Conservation (phyloP, 1,140 invertebrate genomes). For the Oryctes rhinoceros region DNA sequence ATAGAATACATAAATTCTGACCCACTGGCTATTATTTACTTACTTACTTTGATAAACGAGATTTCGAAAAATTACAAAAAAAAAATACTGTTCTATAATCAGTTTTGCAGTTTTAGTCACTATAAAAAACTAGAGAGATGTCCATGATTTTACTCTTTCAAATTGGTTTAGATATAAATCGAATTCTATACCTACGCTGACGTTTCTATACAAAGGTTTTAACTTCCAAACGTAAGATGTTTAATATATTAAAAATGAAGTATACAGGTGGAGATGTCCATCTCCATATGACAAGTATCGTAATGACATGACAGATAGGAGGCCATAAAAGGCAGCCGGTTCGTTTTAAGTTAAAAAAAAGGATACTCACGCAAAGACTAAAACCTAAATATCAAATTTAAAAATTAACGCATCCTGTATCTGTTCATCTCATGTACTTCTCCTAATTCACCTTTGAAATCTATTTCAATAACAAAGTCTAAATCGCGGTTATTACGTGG, state of each 20-base stretch:
- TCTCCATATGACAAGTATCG: slow-evolving; percentile 6
- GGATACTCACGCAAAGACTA: slow-evolving; percentile 16
- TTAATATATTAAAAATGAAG: slow-evolving; percentile 5
- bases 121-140: slow-evolving; percentile 4
- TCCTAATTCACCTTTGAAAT: slow-evolving; percentile 95
- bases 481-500: slow-evolving; percentile 95
- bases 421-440: slow-evolving; percentile 88
- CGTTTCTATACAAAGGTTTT: slow-evolving; percentile 4
- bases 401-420: slow-evolving; percentile 94
- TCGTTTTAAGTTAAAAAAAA: slow-evolving; percentile 7
- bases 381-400: slow-evolving; percentile 30
- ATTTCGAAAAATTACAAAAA: slow-evolving; percentile 1
- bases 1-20: background rate
- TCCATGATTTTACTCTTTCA: background rate
- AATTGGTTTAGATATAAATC: background rate
- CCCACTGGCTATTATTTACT: background rate
- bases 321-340: background rate
- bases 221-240: background rate
- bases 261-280: slow-evolving; percentile 5
- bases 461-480: slow-evolving; percentile 92
- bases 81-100: background rate
- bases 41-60: background rate
- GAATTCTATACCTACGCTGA: background rate
- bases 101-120: background rate
- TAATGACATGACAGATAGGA: background rate